phyloP scores from a whole-genome alignment of 1,140 invertebrate genomes.

The Tetramorium simillimum region DNA sequence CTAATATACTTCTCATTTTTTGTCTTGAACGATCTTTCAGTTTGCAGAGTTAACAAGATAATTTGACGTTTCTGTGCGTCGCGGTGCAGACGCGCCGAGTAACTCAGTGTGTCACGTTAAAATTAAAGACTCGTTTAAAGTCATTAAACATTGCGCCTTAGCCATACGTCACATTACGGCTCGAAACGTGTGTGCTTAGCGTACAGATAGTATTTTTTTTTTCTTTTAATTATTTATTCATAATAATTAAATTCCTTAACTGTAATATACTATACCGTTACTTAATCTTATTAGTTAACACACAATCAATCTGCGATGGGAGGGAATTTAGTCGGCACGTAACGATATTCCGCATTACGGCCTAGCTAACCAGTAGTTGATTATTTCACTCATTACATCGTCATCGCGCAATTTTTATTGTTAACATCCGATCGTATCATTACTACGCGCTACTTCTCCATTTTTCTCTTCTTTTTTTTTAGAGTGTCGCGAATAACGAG shows the following conservation, averaged over 20 bases:
- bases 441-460: constrained; percentile 13
- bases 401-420: constrained; percentile 53
- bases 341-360: constrained; percentile 77
- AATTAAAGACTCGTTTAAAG: constrained; percentile 71
- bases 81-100: constrained; percentile 80
- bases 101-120: constrained; percentile 80
- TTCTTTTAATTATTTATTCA: constrained; percentile 60
- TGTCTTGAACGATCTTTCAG: constrained; percentile 78
- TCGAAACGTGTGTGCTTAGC: constrained; percentile 77
- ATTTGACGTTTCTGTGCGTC: constrained; percentile 83
- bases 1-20: constrained; percentile 79
- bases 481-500: constrained; percentile 28
- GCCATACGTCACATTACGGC: constrained; percentile 76
- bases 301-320: constrained; percentile 83
- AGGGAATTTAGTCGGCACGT: constrained; percentile 84
- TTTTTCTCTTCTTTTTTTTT: neutral
- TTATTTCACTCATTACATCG: constrained; percentile 73
- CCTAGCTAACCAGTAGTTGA: constrained; percentile 78
- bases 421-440: constrained; percentile 29
- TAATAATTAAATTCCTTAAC: constrained; percentile 83
- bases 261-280: constrained; percentile 75
- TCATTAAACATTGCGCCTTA: constrained; percentile 77
- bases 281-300: constrained; percentile 85
- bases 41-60: constrained; percentile 81
- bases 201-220: constrained; percentile 78